Percentiles rank a stretch among this genome's conserved stretches.
Conservation (phyloP, 2,888 invertebrate species). For the Ligdia adustata region DNA sequence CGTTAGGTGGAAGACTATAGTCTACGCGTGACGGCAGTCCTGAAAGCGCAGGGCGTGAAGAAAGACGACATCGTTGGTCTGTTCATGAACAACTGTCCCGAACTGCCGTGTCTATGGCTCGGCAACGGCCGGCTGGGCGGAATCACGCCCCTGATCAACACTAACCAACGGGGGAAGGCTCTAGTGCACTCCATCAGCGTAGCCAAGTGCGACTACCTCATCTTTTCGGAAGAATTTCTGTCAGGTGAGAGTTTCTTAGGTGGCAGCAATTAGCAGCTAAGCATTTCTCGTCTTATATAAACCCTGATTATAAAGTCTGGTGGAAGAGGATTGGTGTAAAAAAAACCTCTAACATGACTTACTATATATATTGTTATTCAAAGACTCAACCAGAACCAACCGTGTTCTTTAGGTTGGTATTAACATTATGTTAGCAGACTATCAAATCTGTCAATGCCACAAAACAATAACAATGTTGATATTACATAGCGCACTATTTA, state of each 20-base stretch:
- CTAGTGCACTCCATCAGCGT: slow-evolving; percentile 94
- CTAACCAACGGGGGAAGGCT: slow-evolving; percentile 92
- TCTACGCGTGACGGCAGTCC: slow-evolving; percentile 91
- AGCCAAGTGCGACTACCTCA: slow-evolving; percentile 92
- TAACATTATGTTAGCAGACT: too few species aligned
- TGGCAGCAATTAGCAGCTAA: too few species aligned
- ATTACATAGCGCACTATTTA: too few species aligned
- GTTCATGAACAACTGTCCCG: slow-evolving; percentile 95
- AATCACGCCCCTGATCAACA: slow-evolving; percentile 95
- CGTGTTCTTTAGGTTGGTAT: too few species aligned
- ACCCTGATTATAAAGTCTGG: too few species aligned
- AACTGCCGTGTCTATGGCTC: slow-evolving; percentile 96
- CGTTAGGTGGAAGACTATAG: slow-evolving; percentile 92
- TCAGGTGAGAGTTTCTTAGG: slow-evolving; percentile 84
- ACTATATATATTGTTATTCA: too few species aligned
- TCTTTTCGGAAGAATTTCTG: slow-evolving; percentile 89
- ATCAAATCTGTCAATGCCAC: too few species aligned
- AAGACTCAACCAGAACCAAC: too few species aligned
- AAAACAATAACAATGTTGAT: too few species aligned
- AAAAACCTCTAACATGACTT: too few species aligned
- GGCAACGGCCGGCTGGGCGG: slow-evolving; percentile 95
- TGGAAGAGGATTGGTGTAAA: too few species aligned
- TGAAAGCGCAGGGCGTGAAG: slow-evolving; percentile 90
- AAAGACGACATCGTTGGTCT: slow-evolving; percentile 95
- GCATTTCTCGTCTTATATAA: too few species aligned